Evolutionary conservation across 2,113 vertebrate species (phyloP).

Genomic region (Strigops habroptila): DNA sequence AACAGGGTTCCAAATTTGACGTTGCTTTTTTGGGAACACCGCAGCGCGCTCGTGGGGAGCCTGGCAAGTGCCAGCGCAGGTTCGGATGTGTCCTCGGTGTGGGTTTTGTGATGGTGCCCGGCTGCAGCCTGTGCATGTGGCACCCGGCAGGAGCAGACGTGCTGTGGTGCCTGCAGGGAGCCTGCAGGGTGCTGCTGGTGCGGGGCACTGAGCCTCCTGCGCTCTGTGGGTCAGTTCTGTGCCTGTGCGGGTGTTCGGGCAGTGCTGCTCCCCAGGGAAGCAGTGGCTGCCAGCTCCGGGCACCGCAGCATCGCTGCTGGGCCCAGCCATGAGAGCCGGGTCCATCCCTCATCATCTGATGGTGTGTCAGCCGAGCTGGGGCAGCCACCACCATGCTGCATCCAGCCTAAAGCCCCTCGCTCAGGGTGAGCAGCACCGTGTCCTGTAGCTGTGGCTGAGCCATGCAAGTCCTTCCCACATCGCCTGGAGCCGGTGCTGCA

Average conservation of each 20-base stretch:
- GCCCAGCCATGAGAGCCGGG: background rate
- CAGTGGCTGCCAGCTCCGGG: background rate
- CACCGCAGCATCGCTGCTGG: accelerated
- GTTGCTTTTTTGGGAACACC: background rate
- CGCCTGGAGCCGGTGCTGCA: accelerated
- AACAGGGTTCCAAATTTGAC: background rate
- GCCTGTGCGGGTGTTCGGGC: accelerated
- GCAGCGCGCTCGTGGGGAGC: background rate
- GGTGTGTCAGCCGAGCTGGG: background rate
- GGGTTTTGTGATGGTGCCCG: background rate
- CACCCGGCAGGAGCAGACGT: accelerated
- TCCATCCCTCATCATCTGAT: accelerated
- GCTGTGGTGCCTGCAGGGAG: background rate
- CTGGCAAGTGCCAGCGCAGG: background rate
- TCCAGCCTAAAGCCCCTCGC: background rate
- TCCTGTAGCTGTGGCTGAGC: accelerated
- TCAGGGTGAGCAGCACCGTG: background rate
- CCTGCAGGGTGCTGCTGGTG: accelerated
- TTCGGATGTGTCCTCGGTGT: too few relatives aligned
- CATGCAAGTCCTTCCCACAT: background rate
- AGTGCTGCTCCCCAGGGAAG: background rate
- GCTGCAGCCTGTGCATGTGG: background rate
- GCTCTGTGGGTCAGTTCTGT: accelerated
- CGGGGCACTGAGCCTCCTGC: background rate
- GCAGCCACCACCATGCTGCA: accelerated